Conservation (phyloP, 1,140 invertebrate species). For the Pogonomyrmex californicus region DNA sequence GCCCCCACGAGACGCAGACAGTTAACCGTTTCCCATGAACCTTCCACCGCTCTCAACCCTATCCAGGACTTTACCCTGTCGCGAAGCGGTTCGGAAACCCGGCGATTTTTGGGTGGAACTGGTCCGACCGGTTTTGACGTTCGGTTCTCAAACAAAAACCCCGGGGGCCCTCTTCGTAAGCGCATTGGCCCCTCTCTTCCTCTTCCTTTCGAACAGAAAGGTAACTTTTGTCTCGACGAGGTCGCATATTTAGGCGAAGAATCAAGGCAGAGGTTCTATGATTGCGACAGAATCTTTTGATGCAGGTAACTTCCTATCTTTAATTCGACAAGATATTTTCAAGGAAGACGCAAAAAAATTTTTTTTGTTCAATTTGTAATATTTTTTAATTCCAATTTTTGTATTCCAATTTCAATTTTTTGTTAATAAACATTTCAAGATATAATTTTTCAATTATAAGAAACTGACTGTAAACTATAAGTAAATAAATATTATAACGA, state of each 20-base stretch:
- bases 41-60: conserved; percentile 60
- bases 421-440: neutral
- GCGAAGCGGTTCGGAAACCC: conserved; percentile 72
- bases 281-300: conserved; percentile 31
- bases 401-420: neutral
- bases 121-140: conserved; percentile 79
- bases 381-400: neutral
- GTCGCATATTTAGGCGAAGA: conserved; percentile 64
- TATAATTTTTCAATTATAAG: neutral
- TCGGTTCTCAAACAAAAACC: conserved; percentile 62
- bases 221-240: conserved; percentile 80
- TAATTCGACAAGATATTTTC: neutral
- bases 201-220: conserved; percentile 67
- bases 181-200: conserved; percentile 36
- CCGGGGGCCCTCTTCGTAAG: conserved; percentile 49
- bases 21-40: conserved; percentile 85
- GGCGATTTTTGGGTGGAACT: conserved; percentile 83
- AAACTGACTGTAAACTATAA: neutral
- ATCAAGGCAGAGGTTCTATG: conserved; percentile 9
- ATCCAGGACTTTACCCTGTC: conserved; percentile 49
- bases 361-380: neutral
- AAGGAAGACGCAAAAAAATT: neutral
- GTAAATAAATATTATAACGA: neutral
- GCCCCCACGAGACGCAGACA: conserved; percentile 62
- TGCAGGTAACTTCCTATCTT: neutral